Percentiles rank a stretch among this genome's conserved stretches.
phyloP scores from a whole-genome alignment of 2,888 invertebrate genomes.

The Eupithecia abbreviata region DNA sequence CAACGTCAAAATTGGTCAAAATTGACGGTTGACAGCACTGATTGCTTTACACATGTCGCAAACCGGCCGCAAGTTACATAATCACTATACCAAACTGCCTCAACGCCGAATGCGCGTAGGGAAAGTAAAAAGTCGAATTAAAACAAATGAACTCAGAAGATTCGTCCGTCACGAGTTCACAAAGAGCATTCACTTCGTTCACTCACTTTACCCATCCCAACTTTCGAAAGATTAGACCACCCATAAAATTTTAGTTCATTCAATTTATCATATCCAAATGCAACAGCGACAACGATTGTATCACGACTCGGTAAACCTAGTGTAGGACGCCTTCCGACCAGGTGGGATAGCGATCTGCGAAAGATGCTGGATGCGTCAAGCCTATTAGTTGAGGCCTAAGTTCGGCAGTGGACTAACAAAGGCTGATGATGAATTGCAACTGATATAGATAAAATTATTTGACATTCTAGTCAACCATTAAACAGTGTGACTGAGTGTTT shows the following conservation, averaged over 20 bases:
- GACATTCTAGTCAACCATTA: neutral
- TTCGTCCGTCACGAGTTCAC: neutral
- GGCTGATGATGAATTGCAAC: too few relatives aligned
- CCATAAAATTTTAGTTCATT: neutral
- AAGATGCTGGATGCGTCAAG: too few relatives aligned
- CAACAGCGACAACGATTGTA: neutral
- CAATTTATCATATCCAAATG: neutral
- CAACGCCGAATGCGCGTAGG: neutral
- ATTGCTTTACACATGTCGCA: too few relatives aligned
- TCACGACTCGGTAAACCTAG: too few relatives aligned
- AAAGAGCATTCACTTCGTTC: neutral
- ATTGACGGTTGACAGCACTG: too few relatives aligned
- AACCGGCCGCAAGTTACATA: too few relatives aligned
- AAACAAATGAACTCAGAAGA: neutral
- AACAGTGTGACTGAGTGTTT: neutral
- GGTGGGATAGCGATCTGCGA: too few relatives aligned
- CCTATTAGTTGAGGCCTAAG: too few relatives aligned
- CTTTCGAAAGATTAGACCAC: neutral
- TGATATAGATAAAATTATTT: neutral
- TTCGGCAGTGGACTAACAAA: too few relatives aligned
- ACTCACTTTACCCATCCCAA: neutral
- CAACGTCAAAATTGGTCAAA: too few relatives aligned
- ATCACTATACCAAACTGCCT: too few relatives aligned
- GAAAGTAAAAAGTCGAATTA: neutral
- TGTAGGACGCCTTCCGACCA: too few relatives aligned